A percentile compares a stretch with the other conserved stretches of the same genome.
Conservation (phyloP, 2,888 invertebrate genomes). For the Tiliacea citrago region DNA sequence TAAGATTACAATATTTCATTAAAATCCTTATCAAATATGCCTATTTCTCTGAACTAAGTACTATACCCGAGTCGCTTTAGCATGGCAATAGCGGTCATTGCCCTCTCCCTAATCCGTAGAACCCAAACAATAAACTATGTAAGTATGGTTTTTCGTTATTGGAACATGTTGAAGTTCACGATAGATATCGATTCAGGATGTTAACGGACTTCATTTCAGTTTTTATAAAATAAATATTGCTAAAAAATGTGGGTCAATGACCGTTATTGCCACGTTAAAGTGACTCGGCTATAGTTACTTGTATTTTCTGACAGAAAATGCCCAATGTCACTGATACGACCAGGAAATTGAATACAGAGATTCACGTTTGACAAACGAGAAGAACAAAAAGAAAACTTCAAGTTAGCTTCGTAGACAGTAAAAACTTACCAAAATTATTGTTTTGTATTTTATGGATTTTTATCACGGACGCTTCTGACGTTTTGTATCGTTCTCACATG, state of each 20-base stretch:
- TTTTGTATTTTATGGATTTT: no score
- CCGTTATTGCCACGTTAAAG: neutral
- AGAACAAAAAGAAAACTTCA: neutral
- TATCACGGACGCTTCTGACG: no score
- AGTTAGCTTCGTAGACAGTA: neutral
- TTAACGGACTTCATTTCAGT: neutral
- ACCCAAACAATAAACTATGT: no score
- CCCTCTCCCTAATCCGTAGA: neutral
- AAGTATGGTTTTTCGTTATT: no score
- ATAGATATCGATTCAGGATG: neutral
- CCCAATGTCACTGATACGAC: neutral
- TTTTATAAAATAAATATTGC: neutral
- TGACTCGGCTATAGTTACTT: neutral
- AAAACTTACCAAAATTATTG: neutral
- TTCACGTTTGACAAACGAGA: neutral
- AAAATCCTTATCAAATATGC: neutral
- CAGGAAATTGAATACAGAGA: neutral
- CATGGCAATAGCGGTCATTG: neutral
- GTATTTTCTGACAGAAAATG: neutral
- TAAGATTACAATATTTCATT: neutral
- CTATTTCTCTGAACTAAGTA: neutral
- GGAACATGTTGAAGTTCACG: neutral
- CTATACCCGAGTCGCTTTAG: neutral
- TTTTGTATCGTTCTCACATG: no score
- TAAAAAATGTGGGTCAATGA: neutral